Base-by-base conservation (phyloP, 2,888 invertebrate genomes). In the Troglohyphantes excavatus region DNA sequence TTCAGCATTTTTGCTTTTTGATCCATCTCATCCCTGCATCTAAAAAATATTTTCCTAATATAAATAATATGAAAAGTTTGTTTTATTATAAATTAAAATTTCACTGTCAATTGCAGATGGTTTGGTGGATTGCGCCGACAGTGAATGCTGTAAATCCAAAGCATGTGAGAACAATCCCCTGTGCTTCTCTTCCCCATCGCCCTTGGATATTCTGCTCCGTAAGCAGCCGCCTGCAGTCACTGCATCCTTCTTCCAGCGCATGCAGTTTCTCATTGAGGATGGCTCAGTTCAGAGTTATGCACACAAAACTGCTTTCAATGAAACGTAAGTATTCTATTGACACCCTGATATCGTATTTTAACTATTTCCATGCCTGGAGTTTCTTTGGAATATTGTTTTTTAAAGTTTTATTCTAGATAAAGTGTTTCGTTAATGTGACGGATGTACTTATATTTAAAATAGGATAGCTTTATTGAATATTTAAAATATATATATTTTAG, bases 251-350 rank as follows among this genome's bases (percentile, higher is more conserved):
- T 98, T 98, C 94, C 98, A 99, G 93, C 95, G 98, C 85, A 98
- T 99, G 94, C 97, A 98, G 94, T 99, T 99, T 94, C 96, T 99
- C 92, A 98, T 99, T 92, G 99, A 99, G 94, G 98, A 99, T 94
- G 98, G 98, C 94, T 98, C 98, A 91, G 98, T 99, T 90, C 99
- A 99, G 94, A 98, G 97, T 93, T 99, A 99, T 94, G 98, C 99
- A 76, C 98, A 98, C 94, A 96, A 97, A 95, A 97, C 97, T 94
- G 98, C 98, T 94, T 99, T 99, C 95, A 98, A 98, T 93, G 98
- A 98, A 95, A 98, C 98, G 99, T 99, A 96, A 96, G 96, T 87
- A 46, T 70, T 23, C 6, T n/a, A 39, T 7, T 39, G 7, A 11
- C 9, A 39, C 13, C 1, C 39, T 39, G 39, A 3, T 23, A 2